Evolutionary conservation across 1,140 invertebrate genomes (phyloP).

Genomic region (Gryon sp.): DNA sequence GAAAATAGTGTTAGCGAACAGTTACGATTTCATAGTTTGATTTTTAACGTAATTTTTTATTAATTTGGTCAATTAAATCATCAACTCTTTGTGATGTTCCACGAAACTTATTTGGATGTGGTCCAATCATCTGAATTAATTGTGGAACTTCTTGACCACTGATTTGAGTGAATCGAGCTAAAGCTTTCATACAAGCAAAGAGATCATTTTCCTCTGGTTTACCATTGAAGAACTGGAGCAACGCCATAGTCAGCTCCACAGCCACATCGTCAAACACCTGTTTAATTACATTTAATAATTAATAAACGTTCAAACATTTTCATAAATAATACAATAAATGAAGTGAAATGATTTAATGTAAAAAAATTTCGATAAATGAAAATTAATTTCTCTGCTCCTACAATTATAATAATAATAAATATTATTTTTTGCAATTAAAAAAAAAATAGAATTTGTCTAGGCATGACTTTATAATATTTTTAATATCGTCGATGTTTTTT

Average conservation of each 20-base stretch:
- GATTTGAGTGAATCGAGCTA: slow-evolving; percentile 89
- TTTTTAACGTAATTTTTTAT: slow-evolving; percentile 81
- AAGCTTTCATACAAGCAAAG: slow-evolving; percentile 88
- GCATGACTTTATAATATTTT: too few relatives aligned
- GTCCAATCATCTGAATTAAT: slow-evolving; percentile 95
- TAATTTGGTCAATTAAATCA: slow-evolving; percentile 87
- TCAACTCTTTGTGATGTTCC: slow-evolving; percentile 90
- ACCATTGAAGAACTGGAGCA: slow-evolving; percentile 91
- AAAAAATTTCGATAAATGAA: slow-evolving; percentile 9
- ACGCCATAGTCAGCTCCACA: slow-evolving; percentile 94
- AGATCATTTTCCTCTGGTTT: slow-evolving; percentile 89
- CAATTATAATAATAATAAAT: neutral
- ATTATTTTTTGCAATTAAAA: neutral
- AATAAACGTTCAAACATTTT: neutral
- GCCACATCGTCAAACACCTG: slow-evolving; percentile 96
- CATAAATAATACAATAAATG: neutral
- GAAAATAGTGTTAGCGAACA: too few relatives aligned
- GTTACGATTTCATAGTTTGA: too few relatives aligned
- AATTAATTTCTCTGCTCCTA: slow-evolving; percentile 37
- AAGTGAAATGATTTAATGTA: slow-evolving; percentile 1
- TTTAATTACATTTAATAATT: slow-evolving; percentile 2
- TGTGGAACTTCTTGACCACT: slow-evolving; percentile 91
- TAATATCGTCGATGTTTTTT: neutral
- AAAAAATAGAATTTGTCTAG: too few relatives aligned
- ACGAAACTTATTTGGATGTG: slow-evolving; percentile 89